phyloP scores from a whole-genome alignment of 1,140 invertebrate species.

The Metopolophium dirhodum region DNA sequence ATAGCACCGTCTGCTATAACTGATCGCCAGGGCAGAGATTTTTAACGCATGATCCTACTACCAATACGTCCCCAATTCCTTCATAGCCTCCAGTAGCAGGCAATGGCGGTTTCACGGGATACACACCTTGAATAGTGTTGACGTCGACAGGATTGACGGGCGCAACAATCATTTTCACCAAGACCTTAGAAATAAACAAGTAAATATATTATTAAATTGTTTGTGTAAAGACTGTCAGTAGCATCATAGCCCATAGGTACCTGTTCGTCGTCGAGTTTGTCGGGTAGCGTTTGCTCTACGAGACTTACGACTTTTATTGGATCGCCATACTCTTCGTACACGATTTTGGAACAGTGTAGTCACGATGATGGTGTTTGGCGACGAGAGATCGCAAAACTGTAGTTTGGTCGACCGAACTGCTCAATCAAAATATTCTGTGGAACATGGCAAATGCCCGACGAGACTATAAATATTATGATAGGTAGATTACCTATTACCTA shows the following conservation, averaged over 20 bases:
- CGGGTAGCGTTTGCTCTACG: too few species aligned
- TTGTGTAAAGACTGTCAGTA: too few species aligned
- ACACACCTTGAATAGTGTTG: constrained; percentile 95
- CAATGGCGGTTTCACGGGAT: constrained; percentile 85
- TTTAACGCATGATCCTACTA: constrained; percentile 73
- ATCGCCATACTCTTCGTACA: constrained; percentile 80
- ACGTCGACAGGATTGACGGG: constrained; percentile 98
- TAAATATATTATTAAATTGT: too few species aligned
- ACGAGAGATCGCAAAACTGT: background rate
- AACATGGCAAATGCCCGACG: background rate
- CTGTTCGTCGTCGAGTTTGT: too few species aligned
- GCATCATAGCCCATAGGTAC: too few species aligned
- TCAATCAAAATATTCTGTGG: background rate
- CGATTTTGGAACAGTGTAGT: constrained; percentile 64
- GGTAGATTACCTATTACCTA: background rate
- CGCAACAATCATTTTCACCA: constrained; percentile 87
- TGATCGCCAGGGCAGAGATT: constrained; percentile 76
- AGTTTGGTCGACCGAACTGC: background rate
- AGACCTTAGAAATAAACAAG: constrained; percentile 64
- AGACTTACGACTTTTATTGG: constrained; percentile 74
- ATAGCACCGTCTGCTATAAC: constrained; percentile 79
- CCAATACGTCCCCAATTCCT: constrained; percentile 86
- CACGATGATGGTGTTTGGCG: background rate
- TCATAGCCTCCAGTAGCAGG: constrained; percentile 90
- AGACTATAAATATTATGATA: too few species aligned